A percentile compares a stretch with the other conserved stretches of the same genome.
These are phyloP conservation scores for Catocala sponsa DNA, from an alignment of 2,888 invertebrate genomes.

Conservation along the genomic window DNA sequence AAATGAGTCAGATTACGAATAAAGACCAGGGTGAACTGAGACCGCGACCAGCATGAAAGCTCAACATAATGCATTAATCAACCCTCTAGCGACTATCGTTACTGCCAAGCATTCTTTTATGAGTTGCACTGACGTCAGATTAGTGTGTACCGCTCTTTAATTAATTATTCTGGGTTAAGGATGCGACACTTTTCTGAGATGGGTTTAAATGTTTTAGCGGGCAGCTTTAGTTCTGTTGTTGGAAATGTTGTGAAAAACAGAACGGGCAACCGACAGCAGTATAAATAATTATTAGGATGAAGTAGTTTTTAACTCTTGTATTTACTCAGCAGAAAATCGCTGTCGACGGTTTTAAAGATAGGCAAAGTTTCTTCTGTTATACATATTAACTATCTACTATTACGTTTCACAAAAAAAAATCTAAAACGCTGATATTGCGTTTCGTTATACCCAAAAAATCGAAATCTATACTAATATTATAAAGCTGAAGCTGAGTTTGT, in stretches of 20 bases:
- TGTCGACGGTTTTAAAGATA: too few species aligned
- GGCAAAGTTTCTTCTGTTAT: too few species aligned
- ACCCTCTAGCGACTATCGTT: conserved; percentile 34
- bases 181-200: conserved; percentile 41
- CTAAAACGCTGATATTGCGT: too few species aligned
- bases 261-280: too few species aligned
- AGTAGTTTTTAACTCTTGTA: too few species aligned
- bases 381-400: too few species aligned
- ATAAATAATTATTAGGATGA: too few species aligned
- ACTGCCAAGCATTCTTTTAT: conserved; percentile 43
- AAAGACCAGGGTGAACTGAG: conserved; percentile 19
- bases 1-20: conserved; percentile 30
- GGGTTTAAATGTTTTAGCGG: conserved; percentile 29
- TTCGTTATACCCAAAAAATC: too few species aligned
- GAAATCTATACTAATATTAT: too few species aligned
- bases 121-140: conserved; percentile 38
- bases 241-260: background rate
- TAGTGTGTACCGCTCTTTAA: conserved; percentile 37
- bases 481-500: too few species aligned
- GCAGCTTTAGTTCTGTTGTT: conserved; percentile 11
- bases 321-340: too few species aligned
- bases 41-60: conserved; percentile 26
- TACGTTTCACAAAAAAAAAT: too few species aligned
- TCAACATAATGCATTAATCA: conserved; percentile 44
- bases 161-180: conserved; percentile 43